Evolutionary conservation across 92 coral and sea anemone species (phyloP), one percentile per base, ranked within the genome.

Genomic region (Parazoanthus darwini): DNA sequence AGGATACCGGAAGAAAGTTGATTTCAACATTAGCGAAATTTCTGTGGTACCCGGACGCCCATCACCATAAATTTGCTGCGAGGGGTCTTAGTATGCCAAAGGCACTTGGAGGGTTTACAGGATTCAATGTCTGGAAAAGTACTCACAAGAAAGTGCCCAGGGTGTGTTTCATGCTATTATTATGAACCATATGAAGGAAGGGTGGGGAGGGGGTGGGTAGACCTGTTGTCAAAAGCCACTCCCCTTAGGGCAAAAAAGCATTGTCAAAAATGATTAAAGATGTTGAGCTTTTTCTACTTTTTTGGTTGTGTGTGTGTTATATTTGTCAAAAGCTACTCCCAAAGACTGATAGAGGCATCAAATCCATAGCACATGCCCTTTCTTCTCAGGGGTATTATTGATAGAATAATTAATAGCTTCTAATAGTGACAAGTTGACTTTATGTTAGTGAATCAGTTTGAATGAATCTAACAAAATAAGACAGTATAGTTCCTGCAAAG

Each of bases 11-110:
- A 74, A 33, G 78, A 74, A 74, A 37, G 78, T 37, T 74, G 78
- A 37, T 74, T 74, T 37, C 78, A 74, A 0, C 25, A 25, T 37
- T 74, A 37, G 37, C 78, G 48, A 74, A 13, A 74, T 50, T 74
- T 37, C 78, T 74, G 48, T 74, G 78, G 48, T 74, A 74, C 78
- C 48, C 37, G n/a, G 78, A 74, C 48, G 50, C 78, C 78, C 78
- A 74, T 36, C 78, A 36, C 48, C 26, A 74, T 25, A 74, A 74
- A 74, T 74, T 74, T 74, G 78, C 48, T 37, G 48, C 50, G n/a
- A 74, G 48, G 48, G 48, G 78, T 74, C 46, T 37, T 37, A 37
- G 48, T 74, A 74, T 14, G 48, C 78, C 78, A 2, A 74, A 74
- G 48, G 48, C 78, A 74, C 78, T 36, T 37, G 11, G 48, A 15